These are phyloP conservation scores for Monarcha castaneiventris DNA, from an alignment of 2,113 vertebrate genomes.

Conservation along the genomic window DNA sequence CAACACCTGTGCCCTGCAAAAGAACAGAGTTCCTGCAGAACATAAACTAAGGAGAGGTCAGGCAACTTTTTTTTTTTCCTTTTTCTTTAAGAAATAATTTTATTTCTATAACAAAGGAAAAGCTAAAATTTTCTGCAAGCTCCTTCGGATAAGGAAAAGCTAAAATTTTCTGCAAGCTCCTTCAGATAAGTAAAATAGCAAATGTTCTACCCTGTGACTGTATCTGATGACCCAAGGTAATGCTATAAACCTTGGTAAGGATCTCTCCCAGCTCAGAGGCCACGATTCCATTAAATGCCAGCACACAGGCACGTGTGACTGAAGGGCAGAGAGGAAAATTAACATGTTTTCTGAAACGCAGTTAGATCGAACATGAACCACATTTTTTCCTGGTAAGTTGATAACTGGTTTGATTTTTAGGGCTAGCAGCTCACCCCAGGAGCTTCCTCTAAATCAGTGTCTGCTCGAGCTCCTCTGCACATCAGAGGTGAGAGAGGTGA, in stretches of 20 bases:
- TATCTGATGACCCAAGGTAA: not conserved
- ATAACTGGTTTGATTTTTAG: not conserved
- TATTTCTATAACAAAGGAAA: not conserved
- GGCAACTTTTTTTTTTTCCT: too few relatives aligned
- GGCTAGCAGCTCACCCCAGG: not conserved
- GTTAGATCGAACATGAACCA: not conserved
- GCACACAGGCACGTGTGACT: not conserved
- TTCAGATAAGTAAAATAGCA: not conserved
- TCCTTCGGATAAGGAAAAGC: not conserved
- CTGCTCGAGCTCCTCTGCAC: not conserved
- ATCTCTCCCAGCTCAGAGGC: not conserved
- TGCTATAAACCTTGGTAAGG: not conserved
- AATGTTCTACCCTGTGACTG: not conserved
- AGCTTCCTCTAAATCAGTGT: not conserved
- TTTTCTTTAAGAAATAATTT: not conserved
- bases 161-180: not conserved
- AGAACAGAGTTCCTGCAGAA: not conserved
- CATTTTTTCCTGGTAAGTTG: not conserved
- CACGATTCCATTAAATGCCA: not conserved
- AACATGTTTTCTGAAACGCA: not conserved
- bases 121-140: not conserved
- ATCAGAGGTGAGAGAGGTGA: fast-evolving
- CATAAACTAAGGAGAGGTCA: not conserved
- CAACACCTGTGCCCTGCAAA: not conserved
- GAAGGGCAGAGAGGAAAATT: not conserved